phyloP scores from a whole-genome alignment of 2,888 invertebrate species.

The Dolichomitus sp. region DNA sequence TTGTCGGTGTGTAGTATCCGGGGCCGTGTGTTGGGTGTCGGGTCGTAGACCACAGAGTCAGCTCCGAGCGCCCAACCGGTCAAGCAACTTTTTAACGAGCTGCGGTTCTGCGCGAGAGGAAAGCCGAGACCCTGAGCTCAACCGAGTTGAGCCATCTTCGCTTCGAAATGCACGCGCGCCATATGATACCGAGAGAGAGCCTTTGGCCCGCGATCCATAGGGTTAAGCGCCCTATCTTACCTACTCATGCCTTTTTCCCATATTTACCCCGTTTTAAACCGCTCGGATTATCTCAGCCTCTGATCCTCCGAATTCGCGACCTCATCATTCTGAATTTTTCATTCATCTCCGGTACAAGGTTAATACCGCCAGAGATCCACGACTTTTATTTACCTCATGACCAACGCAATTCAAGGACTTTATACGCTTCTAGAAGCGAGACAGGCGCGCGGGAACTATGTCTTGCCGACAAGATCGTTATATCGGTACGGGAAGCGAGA shows the following conservation, averaged over 20 bases:
- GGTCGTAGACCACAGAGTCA: constrained; percentile 85
- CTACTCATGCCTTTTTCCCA: constrained; percentile 11
- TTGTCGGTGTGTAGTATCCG: constrained; percentile 77
- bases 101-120: constrained; percentile 77
- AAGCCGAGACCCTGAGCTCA: constrained; percentile 79
- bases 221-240: constrained; percentile 64
- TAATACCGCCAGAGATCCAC: neutral
- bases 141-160: constrained; percentile 83
- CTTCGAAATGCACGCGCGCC: constrained; percentile 83
- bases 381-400: constrained; percentile 18
- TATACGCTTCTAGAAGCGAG: neutral
- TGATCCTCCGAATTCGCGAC: constrained; percentile 31
- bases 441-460: neutral
- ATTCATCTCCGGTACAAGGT: neutral
- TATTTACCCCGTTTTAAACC: constrained; percentile 44
- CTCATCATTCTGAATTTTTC: constrained; percentile 32
- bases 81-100: constrained; percentile 86
- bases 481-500: constrained; percentile 20
- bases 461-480: constrained; percentile 27
- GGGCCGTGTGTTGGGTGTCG: constrained; percentile 80
- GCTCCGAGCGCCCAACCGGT: constrained; percentile 84
- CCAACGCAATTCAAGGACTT: constrained; percentile 8
- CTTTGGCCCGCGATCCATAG: constrained; percentile 67
- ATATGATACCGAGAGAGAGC: constrained; percentile 76
- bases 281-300: constrained; percentile 31